Evolutionary conservation across 2,113 vertebrate genomes (phyloP).

Genomic region (Donacobius atricapilla): DNA sequence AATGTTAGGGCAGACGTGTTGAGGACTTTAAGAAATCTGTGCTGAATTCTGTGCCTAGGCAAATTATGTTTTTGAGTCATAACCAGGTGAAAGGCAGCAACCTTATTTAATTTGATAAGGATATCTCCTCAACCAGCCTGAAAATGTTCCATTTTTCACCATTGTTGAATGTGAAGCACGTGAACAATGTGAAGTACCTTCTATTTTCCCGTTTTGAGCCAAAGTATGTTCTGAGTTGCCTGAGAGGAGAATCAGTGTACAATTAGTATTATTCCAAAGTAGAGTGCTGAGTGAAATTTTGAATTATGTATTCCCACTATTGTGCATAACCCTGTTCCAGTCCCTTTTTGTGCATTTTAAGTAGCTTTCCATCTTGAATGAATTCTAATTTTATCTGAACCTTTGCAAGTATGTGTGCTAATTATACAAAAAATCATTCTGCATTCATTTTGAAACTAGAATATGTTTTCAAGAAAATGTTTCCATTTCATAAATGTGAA

Average conservation of each 20-base stretch:
- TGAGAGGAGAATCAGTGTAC: background rate
- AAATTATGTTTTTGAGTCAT: background rate
- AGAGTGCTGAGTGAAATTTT: constrained; percentile 20
- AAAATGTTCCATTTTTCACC: background rate
- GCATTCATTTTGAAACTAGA: constrained; percentile 1
- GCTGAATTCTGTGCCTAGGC: background rate
- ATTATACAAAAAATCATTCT: background rate
- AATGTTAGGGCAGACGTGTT: background rate
- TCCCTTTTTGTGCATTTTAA: background rate
- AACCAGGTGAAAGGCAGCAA: background rate
- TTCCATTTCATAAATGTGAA: background rate
- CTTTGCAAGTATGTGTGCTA: constrained; percentile 5
- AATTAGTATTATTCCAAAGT: background rate
- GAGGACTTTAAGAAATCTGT: background rate
- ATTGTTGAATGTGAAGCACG: background rate
- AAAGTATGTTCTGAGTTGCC: background rate
- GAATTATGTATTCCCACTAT: background rate
- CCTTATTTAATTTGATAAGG: background rate
- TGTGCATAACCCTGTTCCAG: background rate
- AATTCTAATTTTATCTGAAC: constrained; percentile 48
- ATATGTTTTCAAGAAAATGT: background rate
- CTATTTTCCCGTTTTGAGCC: background rate
- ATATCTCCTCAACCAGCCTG: background rate
- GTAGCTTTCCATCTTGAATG: background rate
- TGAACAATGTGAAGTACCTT: background rate